These are phyloP conservation scores for Monochamus saltuarius DNA, from an alignment of 1,140 invertebrate species.

Conservation along the genomic window DNA sequence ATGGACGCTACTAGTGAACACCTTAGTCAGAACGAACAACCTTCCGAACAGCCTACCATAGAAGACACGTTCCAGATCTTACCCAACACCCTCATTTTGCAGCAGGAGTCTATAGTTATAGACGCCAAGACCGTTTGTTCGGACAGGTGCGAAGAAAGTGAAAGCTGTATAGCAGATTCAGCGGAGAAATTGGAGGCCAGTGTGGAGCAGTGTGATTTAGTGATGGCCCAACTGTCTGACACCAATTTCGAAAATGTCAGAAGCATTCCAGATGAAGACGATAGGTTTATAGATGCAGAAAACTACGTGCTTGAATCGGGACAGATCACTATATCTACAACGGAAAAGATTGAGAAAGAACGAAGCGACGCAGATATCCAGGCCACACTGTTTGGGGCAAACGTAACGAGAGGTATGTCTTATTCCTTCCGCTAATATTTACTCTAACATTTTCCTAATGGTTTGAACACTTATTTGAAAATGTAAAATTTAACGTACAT, in stretches of 20 bases:
- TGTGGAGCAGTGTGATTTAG: slow-evolving; percentile 51
- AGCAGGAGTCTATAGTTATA: slow-evolving; percentile 46
- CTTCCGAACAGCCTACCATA: slow-evolving; percentile 13
- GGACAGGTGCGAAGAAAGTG: slow-evolving; percentile 26
- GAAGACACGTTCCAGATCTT: slow-evolving; percentile 39
- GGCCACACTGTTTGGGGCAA: slow-evolving; percentile 44
- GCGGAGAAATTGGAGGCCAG: slow-evolving; percentile 48
- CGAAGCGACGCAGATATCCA: slow-evolving; percentile 44
- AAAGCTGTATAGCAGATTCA: slow-evolving; percentile 34
- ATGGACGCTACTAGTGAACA: neutral
- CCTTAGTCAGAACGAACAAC: slow-evolving; percentile 1
- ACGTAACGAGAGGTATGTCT: slow-evolving; percentile 36
- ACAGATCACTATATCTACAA: slow-evolving; percentile 42
- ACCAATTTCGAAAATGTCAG: slow-evolving; percentile 38
- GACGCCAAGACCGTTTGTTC: slow-evolving; percentile 34
- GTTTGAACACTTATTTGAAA: too few species aligned
- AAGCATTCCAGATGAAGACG: slow-evolving; percentile 45
- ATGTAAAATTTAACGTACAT: too few species aligned
- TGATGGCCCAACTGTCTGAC: slow-evolving; percentile 41
- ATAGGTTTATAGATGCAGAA: slow-evolving; percentile 53
- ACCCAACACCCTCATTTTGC: slow-evolving; percentile 48
- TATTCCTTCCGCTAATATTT: neutral
- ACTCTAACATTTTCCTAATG: too few species aligned
- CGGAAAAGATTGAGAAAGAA: slow-evolving; percentile 36
- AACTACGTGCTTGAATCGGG: slow-evolving; percentile 54